phyloP scores from a whole-genome alignment of 1,140 invertebrate genomes.

The Camponotus vicinus region DNA sequence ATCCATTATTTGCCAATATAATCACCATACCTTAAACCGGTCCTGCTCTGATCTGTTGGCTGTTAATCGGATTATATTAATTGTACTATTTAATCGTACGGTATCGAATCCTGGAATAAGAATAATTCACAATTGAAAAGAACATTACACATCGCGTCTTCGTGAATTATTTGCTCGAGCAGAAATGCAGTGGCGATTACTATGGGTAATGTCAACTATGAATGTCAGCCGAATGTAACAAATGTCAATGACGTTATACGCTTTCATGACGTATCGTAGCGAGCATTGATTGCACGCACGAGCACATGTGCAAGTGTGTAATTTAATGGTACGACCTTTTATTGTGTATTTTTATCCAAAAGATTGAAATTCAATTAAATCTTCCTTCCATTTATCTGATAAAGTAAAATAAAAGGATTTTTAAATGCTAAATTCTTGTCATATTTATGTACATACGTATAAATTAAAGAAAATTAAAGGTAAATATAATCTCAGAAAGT shows the following conservation, averaged over 20 bases:
- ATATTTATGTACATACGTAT: too few relatives aligned
- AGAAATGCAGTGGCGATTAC: conserved; percentile 53
- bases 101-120: conserved; percentile 12
- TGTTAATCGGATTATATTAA: background rate
- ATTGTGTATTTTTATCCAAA: background rate
- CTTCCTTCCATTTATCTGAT: background rate
- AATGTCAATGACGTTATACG: conserved; percentile 62
- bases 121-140: conserved; percentile 30
- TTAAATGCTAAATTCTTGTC: background rate
- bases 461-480: background rate
- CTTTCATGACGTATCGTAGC: conserved; percentile 35
- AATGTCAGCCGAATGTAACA: conserved; percentile 63
- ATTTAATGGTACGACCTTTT: conserved; percentile 61
- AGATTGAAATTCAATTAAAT: conserved; percentile 23
- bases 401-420: background rate
- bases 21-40: background rate
- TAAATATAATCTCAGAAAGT: background rate
- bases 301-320: conserved; percentile 56
- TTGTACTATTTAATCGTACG: background rate
- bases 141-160: conserved; percentile 22
- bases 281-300: conserved; percentile 19
- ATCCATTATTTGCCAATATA: background rate
- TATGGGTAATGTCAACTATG: conserved; percentile 68
- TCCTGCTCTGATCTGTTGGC: background rate
- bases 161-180: background rate